phyloP scores from a whole-genome alignment of 2,113 vertebrate species.

The Poeciliopsis turrubarensis region DNA sequence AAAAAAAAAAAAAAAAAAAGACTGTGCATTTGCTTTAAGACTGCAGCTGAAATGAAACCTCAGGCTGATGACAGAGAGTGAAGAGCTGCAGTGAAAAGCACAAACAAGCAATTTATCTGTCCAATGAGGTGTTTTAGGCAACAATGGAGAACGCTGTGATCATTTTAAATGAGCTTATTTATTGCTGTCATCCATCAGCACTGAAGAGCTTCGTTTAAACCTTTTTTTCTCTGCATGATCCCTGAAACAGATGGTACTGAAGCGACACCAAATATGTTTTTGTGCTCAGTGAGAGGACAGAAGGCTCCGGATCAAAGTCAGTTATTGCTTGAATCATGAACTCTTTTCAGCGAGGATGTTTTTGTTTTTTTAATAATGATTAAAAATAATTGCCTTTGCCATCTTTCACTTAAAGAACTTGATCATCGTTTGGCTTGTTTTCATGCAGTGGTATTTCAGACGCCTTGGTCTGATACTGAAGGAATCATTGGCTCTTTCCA shows the following conservation, averaged over 20 bases:
- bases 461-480: background rate
- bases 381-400: background rate
- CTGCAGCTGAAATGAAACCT: background rate
- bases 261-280: conserved; percentile 32
- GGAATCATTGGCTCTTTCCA: background rate
- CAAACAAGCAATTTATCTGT: conserved; percentile 53
- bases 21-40: background rate
- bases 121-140: conserved; percentile 48
- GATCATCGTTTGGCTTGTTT: background rate
- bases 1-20: conserved; percentile 13
- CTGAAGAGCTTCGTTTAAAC: conserved; percentile 26
- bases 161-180: conserved; percentile 58
- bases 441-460: background rate
- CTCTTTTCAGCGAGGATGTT: conserved; percentile 13
- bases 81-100: conserved; percentile 27
- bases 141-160: conserved; percentile 41
- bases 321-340: conserved; percentile 7
- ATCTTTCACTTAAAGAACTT: conserved; percentile 8
- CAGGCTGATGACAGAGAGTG: conserved; percentile 15
- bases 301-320: conserved; percentile 20
- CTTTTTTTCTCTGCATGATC: conserved; percentile 18
- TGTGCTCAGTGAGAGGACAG: conserved; percentile 36
- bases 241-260: conserved; percentile 44
- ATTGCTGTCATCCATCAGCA: conserved; percentile 59
- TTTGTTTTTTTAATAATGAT: background rate